Conservation (phyloP, 2,888 invertebrate species). For the Caenorhabditis sp. region DNA sequence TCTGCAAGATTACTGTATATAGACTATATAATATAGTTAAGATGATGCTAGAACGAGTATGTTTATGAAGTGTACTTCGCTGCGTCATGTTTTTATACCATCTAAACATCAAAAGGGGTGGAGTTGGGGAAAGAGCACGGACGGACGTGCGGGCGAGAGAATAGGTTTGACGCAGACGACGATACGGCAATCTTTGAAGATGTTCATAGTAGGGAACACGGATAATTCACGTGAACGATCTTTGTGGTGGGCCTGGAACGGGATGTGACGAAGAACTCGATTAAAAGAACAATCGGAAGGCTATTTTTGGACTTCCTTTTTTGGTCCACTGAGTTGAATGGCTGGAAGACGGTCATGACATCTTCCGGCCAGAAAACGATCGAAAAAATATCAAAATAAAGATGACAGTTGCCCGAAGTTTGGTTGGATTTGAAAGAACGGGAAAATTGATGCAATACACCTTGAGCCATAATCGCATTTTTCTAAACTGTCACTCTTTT, state of each 20-base stretch:
- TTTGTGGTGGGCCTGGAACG: too few species aligned
- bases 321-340: too few species aligned
- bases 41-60: background rate
- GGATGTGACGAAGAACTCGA: too few species aligned
- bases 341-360: too few species aligned
- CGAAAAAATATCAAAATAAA: too few species aligned
- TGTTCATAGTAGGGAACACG: constrained; percentile 26
- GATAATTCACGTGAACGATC: constrained; percentile 44
- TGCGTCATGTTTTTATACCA: constrained; percentile 40
- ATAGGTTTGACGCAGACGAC: constrained; percentile 22
- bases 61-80: constrained; percentile 10
- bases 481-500: too few species aligned
- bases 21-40: background rate
- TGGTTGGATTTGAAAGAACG: too few species aligned
- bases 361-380: too few species aligned
- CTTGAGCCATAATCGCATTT: too few species aligned
- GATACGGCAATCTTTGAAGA: constrained; percentile 47
- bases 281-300: background rate
- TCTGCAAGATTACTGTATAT: constrained; percentile 25
- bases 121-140: constrained; percentile 35
- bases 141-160: constrained; percentile 3
- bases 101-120: constrained; percentile 16
- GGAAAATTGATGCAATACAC: too few species aligned
- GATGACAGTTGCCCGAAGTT: too few species aligned
- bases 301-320: too few species aligned